A percentile compares a stretch with the other conserved stretches of the same genome.
Evolutionary conservation across 2,888 invertebrate genomes (phyloP).

Genomic region (Mellilla xanthometata): DNA sequence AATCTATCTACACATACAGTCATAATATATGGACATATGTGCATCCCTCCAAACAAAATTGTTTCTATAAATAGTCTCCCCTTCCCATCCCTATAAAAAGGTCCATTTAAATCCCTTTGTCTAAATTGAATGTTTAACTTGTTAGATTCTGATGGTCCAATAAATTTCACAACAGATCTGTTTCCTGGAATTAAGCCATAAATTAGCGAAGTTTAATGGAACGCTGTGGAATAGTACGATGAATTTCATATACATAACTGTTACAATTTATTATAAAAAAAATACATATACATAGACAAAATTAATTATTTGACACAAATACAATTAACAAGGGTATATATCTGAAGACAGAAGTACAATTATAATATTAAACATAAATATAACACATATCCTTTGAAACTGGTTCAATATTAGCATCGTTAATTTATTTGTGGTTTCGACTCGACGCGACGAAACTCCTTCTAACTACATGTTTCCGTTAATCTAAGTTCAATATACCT

Average conservation of each 20-base stretch:
- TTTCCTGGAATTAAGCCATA: slow-evolving; percentile 5
- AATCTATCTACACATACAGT: too few species aligned
- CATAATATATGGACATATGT: too few species aligned
- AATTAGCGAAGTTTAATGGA: background rate
- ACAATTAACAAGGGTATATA: too few species aligned
- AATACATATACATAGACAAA: too few species aligned
- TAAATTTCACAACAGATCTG: slow-evolving; percentile 2
- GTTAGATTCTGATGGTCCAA: background rate
- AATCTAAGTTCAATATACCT: slow-evolving; percentile 37
- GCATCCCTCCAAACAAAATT: too few species aligned
- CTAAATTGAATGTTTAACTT: background rate
- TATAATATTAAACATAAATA: background rate
- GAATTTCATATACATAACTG: too few species aligned
- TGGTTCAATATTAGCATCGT: slow-evolving; percentile 2
- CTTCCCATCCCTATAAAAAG: background rate
- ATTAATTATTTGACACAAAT: too few species aligned
- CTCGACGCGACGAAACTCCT: slow-evolving; percentile 2
- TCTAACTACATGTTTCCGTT: slow-evolving; percentile 26
- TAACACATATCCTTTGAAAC: slow-evolving; percentile 2
- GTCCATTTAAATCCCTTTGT: background rate
- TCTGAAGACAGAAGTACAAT: too few species aligned
- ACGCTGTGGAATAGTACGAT: background rate
- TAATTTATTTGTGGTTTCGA: slow-evolving; percentile 10
- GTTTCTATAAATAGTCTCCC: too few species aligned
- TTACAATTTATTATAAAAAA: too few species aligned